Conservation (phyloP, 2,797 vertebrate genomes). For the Remorina albescens region DNA sequence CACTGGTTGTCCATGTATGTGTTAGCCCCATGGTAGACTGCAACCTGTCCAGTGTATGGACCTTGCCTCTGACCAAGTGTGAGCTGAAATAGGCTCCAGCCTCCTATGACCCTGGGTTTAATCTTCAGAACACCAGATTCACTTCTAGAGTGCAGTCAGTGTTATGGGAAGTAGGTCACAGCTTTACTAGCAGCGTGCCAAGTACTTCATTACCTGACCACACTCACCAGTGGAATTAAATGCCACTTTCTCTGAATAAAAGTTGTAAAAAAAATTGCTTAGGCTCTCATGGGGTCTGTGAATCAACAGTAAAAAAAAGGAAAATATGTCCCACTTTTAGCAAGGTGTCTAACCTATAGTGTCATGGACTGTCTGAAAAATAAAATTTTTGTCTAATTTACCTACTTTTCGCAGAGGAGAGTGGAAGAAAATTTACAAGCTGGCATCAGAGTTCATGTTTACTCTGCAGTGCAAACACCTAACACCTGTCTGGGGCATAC, state of each 20-base stretch:
- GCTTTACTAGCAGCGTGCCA: not conserved
- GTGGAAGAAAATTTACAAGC: slow-evolving; percentile 54
- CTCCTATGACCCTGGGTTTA: not conserved
- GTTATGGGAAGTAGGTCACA: slow-evolving; percentile 22
- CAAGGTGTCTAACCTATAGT: slow-evolving; percentile 6
- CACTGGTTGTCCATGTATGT: not conserved
- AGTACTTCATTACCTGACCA: slow-evolving; percentile 17
- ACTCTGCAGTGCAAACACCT: slow-evolving; percentile 63
- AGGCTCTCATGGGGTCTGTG: not conserved
- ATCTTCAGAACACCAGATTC: slow-evolving; percentile 9
- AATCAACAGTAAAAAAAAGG: not conserved
- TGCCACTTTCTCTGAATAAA: not conserved
- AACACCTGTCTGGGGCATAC: slow-evolving; percentile 66
- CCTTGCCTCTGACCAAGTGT: not conserved
- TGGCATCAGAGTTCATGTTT: slow-evolving; percentile 57
- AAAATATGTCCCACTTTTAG: slow-evolving; percentile 19
- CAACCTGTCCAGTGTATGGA: not conserved
- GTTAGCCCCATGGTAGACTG: not conserved
- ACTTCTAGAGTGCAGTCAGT: slow-evolving; percentile 12
- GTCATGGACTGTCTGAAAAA: slow-evolving; percentile 37
- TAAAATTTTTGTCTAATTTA: slow-evolving; percentile 10
- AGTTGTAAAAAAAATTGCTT: not conserved
- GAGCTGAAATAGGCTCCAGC: not conserved
- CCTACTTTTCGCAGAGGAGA: slow-evolving; percentile 29
- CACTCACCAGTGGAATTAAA: slow-evolving; percentile 13